Conservation (phyloP, 2,113 vertebrate species). For the Proteles cristata region DNA sequence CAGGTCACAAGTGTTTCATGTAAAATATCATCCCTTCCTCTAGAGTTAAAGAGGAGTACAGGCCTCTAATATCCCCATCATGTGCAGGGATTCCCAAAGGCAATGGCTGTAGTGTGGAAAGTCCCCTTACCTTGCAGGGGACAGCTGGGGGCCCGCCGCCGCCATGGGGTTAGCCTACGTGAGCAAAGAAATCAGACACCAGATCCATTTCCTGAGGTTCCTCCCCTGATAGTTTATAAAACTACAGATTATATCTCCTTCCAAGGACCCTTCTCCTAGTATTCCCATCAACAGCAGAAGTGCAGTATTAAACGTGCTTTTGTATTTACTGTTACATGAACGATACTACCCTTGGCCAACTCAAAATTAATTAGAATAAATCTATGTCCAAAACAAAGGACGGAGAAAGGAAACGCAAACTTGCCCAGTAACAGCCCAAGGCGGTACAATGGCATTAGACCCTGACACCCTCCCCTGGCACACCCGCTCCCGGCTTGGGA, state of each 20-base stretch:
- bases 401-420: not conserved
- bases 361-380: not conserved
- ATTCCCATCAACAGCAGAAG: not conserved
- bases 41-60: not conserved
- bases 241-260: not conserved
- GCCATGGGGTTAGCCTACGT: not conserved
- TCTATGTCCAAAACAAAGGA: not conserved
- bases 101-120: not conserved
- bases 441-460: rapidly evolving
- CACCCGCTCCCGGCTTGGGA: not conserved
- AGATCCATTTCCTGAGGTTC: not conserved
- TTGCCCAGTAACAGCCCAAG: too few relatives aligned
- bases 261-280: not conserved
- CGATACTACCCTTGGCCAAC: not conserved
- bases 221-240: not conserved
- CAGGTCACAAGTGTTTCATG: not conserved
- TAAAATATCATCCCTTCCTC: not conserved
- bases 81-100: too few relatives aligned
- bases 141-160: rapidly evolving
- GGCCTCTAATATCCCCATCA: not conserved
- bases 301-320: not conserved
- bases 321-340: not conserved
- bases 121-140: too few relatives aligned
- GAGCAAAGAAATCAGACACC: not conserved
- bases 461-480: not conserved